Evolutionary conservation across 2,113 vertebrate species (phyloP), one percentile per base, ranked within the genome.

Genomic region (Engraulis encrasicolus): DNA sequence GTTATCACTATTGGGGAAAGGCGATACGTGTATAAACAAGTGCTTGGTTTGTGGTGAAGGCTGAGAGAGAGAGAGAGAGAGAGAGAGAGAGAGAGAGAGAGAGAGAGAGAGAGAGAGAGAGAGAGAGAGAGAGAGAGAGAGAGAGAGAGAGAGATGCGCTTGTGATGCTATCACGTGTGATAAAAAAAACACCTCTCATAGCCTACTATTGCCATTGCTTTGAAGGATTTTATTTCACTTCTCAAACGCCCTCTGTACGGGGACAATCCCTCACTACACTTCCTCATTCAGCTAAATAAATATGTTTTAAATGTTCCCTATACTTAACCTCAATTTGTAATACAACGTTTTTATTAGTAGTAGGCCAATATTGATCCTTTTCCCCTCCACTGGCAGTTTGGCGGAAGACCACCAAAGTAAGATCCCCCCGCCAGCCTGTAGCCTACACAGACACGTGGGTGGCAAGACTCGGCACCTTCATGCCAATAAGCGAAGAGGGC

Each of bases 11-110:
- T 15, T 14, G 11, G 61, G 31, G 61, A 71, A 34, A 34, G 34
- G 27, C 31, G 61, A 71, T 71, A 71, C 61, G 61, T 71, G 61
- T 34, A n/a, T n/a, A 71, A 34, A 71, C 61, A 71, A 71, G 61
- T 31, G 7, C 11, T 71, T 34, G 61, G 23, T 31, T 71, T 71
- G 61, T 15, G 27, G 61, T 71, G 5, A 71, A 34, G 54, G 18
- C 6, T 20, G 9, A 80, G 45, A 27, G 23, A 15, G 20, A 49
- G 38, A 81, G 50, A 20, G 80, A 54, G 50, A 58, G 17, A 81
- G 80, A 38, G 50, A 58, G 50, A 58, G 49, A 7, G 12, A 34
- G 40, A 40, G 11, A 1, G 80, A 15, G 20, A 49, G 38, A 81
- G 50, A 20, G 80, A 54, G 50, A 58, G 17, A 81, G 80, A 38